Evolutionary conservation across 2,888 invertebrate species (phyloP).

Genomic region (Pelosia muscerda): DNA sequence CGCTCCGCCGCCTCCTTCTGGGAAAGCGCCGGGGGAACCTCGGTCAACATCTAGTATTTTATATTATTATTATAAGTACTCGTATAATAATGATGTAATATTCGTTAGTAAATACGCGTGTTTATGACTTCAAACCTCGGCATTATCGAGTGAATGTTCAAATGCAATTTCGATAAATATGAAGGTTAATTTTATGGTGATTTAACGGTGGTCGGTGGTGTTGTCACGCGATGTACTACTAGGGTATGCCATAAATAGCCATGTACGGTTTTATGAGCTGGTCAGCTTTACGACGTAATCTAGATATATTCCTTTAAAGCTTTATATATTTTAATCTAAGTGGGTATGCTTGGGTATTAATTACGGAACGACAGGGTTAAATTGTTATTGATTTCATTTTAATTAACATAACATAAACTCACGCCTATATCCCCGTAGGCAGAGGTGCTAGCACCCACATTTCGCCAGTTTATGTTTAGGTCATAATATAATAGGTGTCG

Average conservation of each 20-base stretch:
- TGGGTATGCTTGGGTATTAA: not conserved
- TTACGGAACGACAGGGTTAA: not conserved
- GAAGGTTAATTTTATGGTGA: conserved; percentile 46
- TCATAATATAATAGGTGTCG: no score
- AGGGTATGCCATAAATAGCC: conserved; percentile 14
- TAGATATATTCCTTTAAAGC: not conserved
- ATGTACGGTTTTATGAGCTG: not conserved
- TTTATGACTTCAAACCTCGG: conserved; percentile 17
- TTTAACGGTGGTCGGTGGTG: conserved; percentile 36
- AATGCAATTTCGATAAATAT: conserved; percentile 36
- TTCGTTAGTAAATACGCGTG: conserved; percentile 21
- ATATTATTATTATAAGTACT: not conserved
- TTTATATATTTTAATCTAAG: not conserved
- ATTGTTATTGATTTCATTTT: no score
- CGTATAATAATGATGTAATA: conserved; percentile 1
- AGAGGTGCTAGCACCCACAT: no score
- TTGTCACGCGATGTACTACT: conserved; percentile 34
- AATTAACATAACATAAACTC: no score
- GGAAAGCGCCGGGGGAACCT: no score
- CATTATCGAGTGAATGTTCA: conserved; percentile 33
- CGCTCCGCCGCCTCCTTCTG: no score
- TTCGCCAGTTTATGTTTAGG: no score
- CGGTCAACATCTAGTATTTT: not conserved
- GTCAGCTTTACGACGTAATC: not conserved
- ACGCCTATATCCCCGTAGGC: no score